A percentile compares a stretch with the other conserved stretches of the same genome.
Evolutionary conservation across 2,888 invertebrate genomes (phyloP).

Genomic region (Coelinius sp.): DNA sequence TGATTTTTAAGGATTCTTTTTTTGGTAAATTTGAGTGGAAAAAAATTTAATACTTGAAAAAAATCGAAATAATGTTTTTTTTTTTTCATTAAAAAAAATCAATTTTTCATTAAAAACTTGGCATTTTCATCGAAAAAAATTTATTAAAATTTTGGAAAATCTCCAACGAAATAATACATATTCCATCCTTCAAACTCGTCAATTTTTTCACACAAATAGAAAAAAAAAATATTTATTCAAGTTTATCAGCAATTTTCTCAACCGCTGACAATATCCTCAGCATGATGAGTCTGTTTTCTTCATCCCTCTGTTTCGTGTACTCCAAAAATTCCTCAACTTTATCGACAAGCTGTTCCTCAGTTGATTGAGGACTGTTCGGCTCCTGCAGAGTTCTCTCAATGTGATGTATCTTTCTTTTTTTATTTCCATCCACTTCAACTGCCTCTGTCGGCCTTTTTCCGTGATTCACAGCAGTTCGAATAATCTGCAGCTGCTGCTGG

Average conservation of each 20-base stretch:
- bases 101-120: too few relatives aligned
- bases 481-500: conserved; percentile 34
- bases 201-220: background rate
- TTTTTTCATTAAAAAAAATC: too few relatives aligned
- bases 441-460: conserved; percentile 25
- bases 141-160: background rate
- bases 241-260: conserved; percentile 57
- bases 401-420: conserved; percentile 21
- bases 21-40: too few relatives aligned
- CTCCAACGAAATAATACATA: background rate
- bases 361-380: background rate
- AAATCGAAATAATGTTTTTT: too few relatives aligned
- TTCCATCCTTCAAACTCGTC: background rate
- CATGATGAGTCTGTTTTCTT: conserved; percentile 59
- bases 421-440: conserved; percentile 35
- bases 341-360: conserved; percentile 25
- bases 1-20: too few relatives aligned
- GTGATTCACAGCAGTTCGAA: conserved; percentile 29
- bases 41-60: too few relatives aligned
- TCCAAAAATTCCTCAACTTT: conserved; percentile 59
- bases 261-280: conserved; percentile 58
- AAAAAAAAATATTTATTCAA: conserved; percentile 39
- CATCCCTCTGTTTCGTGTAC: conserved; percentile 59
- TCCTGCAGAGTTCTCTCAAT: conserved; percentile 2
- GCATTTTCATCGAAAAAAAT: background rate